A percentile compares a stretch with the other conserved stretches of the same genome.
Evolutionary conservation across 2,113 vertebrate species (phyloP).

Genomic region (Myiozetetes cayanensis): DNA sequence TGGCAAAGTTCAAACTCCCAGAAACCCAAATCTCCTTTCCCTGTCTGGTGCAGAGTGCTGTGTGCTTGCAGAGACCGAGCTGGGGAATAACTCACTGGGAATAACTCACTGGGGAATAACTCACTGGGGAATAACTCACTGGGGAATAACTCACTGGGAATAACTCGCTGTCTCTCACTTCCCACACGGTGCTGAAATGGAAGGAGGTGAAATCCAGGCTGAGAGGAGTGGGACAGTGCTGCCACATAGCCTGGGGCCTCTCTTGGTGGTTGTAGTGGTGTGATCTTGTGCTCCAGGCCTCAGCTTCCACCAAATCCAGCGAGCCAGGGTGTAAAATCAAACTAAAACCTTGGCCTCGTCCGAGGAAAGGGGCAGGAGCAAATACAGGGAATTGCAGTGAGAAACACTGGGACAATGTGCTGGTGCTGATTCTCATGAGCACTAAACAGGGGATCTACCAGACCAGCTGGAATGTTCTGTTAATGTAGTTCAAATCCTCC

Average conservation of each 20-base stretch:
- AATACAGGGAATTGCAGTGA: not conserved
- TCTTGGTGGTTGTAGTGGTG: rapidly evolving
- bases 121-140: too few relatives aligned
- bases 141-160: too few relatives aligned
- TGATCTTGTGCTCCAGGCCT: not conserved
- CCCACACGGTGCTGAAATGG: not conserved
- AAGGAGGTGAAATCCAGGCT: not conserved
- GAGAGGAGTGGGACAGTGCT: not conserved
- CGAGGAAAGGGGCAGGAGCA: not conserved
- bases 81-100: not conserved
- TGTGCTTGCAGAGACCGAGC: not conserved
- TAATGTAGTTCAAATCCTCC: not conserved
- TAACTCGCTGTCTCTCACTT: not conserved
- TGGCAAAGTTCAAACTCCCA: not conserved
- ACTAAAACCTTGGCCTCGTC: not conserved
- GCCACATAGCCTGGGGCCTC: not conserved
- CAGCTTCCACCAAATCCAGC: not conserved
- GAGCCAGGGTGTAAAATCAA: not conserved
- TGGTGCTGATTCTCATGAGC: not conserved
- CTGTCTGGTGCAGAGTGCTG: not conserved
- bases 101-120: too few relatives aligned
- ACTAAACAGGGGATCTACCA: not conserved
- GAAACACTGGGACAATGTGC: not conserved
- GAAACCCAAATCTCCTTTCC: not conserved
- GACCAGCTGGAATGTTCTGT: not conserved